These are phyloP conservation scores for Epizoanthus scotinus DNA, from an alignment of 92 coral and sea anemone species.

Conservation along the genomic window DNA sequence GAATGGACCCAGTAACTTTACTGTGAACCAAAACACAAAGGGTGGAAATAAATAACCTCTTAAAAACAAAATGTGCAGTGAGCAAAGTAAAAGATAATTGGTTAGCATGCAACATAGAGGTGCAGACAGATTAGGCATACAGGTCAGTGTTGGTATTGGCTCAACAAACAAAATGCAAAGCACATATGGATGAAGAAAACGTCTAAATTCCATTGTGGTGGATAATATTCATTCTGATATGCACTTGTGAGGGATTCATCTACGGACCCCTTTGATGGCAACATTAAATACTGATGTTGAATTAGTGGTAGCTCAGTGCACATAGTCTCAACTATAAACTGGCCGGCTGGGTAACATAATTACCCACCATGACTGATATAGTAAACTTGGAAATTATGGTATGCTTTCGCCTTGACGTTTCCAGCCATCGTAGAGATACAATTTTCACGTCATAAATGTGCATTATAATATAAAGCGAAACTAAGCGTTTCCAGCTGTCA, in stretches of 20 bases:
- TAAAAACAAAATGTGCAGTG: constrained; percentile 10
- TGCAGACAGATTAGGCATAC: constrained; percentile 16
- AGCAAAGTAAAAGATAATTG: constrained; percentile 11
- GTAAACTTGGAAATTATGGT: too few relatives aligned
- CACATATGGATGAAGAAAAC: constrained; percentile 11
- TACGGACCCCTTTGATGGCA: constrained; percentile 10
- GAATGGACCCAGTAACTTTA: constrained; percentile 61
- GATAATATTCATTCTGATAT: constrained; percentile 23
- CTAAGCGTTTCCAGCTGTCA: not conserved
- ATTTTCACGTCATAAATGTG: not conserved
- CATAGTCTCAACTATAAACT: not conserved
- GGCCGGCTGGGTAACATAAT: too few relatives aligned
- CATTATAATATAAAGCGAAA: not conserved
- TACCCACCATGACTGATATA: not conserved
- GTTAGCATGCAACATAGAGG: constrained; percentile 31
- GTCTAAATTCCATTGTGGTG: not conserved
- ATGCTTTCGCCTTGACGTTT: too few relatives aligned
- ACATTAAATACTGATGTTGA: not conserved
- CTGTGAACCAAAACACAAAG: constrained; percentile 47
- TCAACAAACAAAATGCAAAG: constrained; percentile 43
- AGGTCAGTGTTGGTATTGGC: not conserved
- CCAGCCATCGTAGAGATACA: too few relatives aligned
- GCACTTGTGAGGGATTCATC: constrained; percentile 32
- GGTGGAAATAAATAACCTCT: constrained; percentile 33
- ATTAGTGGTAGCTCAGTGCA: not conserved